Evolutionary conservation across 2,888 invertebrate genomes (phyloP), one percentile per base, ranked within the genome.

Genomic region (Xestia rhomboidea): DNA sequence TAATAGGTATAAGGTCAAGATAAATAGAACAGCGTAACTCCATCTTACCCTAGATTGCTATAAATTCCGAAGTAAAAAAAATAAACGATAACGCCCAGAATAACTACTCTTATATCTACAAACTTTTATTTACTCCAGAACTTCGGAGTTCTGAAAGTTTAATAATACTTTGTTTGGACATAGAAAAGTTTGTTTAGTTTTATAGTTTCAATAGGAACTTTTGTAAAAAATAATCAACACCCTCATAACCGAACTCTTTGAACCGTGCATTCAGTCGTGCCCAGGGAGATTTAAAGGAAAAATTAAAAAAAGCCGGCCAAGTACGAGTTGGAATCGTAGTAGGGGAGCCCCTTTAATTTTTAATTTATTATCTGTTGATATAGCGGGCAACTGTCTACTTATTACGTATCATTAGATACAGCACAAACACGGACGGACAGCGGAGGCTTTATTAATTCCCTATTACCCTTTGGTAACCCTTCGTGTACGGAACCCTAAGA

Each of bases 21-120:
- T 44, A 63, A 78, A 73, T 68, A 73, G 44, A 68, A 69, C 49
- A 49, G 69, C 82, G 51, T 62, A 69, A 57, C 70, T 73, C 57
- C 49, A 41, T 64, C 57, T 83, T 78, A 83, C 73, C 83, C 73
- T 68, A 78, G 30, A 74, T 83, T 68, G 11, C 68, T 70, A 68
- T 41, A 41, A 41, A 41, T 30, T 21, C 18, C n/a, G 62, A 77
- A 57, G 60, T 67, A 49, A 76, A 67, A 77, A 82, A 77, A 81
- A 77, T 82, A 77, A 77, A 81, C 73, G 15, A 30, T 62, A 57
- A 70, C 21, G 5, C 38, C n/a, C 51, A 38, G 63, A 71, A 82
- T 38, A 68, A 69, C 57, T 44, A 57, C 38, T 60, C 34, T 51
- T 4, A 51, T 60, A 66, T 13, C 62, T 21, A 79, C 54, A 57